Conservation (phyloP, 2,113 vertebrate genomes). For the Syngnathoides biaculeatus region DNA sequence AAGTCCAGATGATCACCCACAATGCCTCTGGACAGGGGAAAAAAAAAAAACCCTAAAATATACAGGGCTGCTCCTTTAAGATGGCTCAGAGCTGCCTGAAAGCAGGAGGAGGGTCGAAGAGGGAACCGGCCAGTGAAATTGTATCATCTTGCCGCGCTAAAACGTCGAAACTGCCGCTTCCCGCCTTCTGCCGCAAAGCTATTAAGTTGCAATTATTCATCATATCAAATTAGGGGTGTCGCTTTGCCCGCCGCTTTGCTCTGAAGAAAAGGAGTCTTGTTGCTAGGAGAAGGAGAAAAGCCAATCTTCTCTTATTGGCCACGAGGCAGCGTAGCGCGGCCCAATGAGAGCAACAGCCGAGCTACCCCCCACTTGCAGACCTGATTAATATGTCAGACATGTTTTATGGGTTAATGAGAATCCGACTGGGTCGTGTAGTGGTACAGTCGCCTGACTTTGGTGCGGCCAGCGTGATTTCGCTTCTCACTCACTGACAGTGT, state of each 20-base stretch:
- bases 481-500: background rate
- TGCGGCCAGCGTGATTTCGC: background rate
- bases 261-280: conserved; percentile 77
- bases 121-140: conserved; percentile 10
- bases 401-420: conserved; percentile 77
- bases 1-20: conserved; percentile 76
- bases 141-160: conserved; percentile 3
- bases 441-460: background rate
- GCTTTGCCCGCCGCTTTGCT: conserved; percentile 74
- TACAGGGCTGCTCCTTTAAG: conserved; percentile 82
- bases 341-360: conserved; percentile 74
- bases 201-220: conserved; percentile 78
- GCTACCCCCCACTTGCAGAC: conserved; percentile 66
- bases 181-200: conserved; percentile 62
- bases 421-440: conserved; percentile 53
- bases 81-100: conserved; percentile 79
- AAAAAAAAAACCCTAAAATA: conserved; percentile 50
- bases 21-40: conserved; percentile 55
- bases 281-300: conserved; percentile 87
- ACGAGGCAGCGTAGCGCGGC: conserved; percentile 51
- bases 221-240: conserved; percentile 87
- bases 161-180: conserved; percentile 55
- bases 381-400: conserved; percentile 83
- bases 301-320: conserved; percentile 76
- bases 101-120: conserved; percentile 56